Evolutionary conservation across 2,797 vertebrate species (phyloP), one percentile per base, ranked within the genome.

Genomic region (Pelochelys cantorii): DNA sequence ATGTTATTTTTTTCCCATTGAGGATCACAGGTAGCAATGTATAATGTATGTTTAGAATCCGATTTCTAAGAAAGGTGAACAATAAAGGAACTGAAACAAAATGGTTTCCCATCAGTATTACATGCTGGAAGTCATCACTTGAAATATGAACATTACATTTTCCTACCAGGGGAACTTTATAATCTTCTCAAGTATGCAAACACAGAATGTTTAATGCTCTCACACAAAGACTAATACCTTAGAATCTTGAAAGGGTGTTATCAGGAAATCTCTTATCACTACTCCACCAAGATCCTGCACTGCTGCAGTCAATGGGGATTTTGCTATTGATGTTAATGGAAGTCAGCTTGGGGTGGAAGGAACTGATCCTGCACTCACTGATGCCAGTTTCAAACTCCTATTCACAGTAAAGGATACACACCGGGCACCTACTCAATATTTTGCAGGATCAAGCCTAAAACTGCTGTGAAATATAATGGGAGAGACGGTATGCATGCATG

Each of bases 341-440:
- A 71, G n/a, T 37, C 18, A 9, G n/a, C 29, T 23, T 74, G 0
- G 2, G 31, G 1, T 13, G 53, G 37, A 29, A 37, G 48, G 15
- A 62, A 82, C 62, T 90, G 74, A 42, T n/a, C 37, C 2, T 48
- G 8, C 82, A 2, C 2, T 13, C 22, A 56, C 2, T 83, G 20
- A 37, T 80, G 22, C 23, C 78, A 56, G 88, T 31, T 31, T 25
- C 4, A 65, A 13, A 82, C 84, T 87, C 3, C 65, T 37, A 11
- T 71, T 71, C n/a, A 71, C n/a, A 34, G 34, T 71, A 71, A 71
- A 34, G 20, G 18, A 71, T 11, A 37, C 22, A 83, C 11, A 4
- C 84, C 2, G 52, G 2, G 13, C 4, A 68, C 55, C 4, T 80
- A 6, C n/a, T 94, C 29, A 77, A 3, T 12, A 75, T 23, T 1